phyloP scores from a whole-genome alignment of 1,140 invertebrate genomes.

The Drosophila takahashii region DNA sequence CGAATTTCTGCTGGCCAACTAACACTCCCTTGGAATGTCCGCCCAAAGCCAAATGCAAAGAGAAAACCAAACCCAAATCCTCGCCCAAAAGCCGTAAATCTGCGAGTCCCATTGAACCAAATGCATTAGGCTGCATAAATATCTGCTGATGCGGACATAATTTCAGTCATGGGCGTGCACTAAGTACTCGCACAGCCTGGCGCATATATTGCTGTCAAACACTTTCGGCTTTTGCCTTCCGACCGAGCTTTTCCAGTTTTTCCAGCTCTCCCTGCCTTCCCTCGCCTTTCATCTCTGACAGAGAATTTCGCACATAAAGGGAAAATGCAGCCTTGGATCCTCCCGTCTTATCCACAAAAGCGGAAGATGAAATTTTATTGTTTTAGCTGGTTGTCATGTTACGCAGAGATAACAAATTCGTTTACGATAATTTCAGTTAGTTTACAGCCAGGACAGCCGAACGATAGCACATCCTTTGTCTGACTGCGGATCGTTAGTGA shows the following conservation, averaged over 20 bases:
- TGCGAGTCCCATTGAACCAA: slow-evolving; percentile 26
- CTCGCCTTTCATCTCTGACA: slow-evolving; percentile 9
- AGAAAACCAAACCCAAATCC: no score
- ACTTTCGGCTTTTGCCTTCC: slow-evolving; percentile 37
- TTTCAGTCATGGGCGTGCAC: slow-evolving; percentile 36
- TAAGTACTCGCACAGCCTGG: slow-evolving; percentile 23
- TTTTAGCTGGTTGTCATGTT: slow-evolving; percentile 55
- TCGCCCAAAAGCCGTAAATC: slow-evolving; percentile 25
- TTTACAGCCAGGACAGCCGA: slow-evolving; percentile 31
- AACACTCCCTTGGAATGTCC: background rate
- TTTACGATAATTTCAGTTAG: slow-evolving; percentile 57
- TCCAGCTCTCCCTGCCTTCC: background rate
- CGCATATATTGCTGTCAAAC: slow-evolving; percentile 24
- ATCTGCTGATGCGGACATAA: slow-evolving; percentile 54
- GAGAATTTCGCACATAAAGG: slow-evolving; percentile 29
- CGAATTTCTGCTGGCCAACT: background rate
- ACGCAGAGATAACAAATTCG: slow-evolving; percentile 53
- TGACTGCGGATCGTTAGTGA: slow-evolving; percentile 41
- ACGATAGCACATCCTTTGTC: slow-evolving; percentile 25
- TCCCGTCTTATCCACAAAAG: slow-evolving; percentile 6
- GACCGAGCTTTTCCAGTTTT: slow-evolving; percentile 9
- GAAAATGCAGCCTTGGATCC: slow-evolving; percentile 25
- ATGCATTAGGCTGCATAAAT: slow-evolving; percentile 60
- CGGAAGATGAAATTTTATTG: slow-evolving; percentile 58
- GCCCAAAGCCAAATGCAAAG: background rate